phyloP scores from a whole-genome alignment of 2,113 vertebrate genomes.

The Chloroceryle aenea region DNA sequence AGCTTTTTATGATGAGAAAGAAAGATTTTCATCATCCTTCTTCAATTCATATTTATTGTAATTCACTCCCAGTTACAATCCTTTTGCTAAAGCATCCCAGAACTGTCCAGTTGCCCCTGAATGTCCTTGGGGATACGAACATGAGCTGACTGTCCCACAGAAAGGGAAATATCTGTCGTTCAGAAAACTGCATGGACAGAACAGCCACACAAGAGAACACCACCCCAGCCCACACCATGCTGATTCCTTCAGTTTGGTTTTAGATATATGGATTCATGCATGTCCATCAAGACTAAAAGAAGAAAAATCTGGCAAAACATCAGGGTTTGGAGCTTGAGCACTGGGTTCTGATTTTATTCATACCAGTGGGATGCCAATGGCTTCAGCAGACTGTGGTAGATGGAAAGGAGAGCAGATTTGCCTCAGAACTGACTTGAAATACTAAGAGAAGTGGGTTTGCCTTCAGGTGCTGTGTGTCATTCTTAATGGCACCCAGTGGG shows the following conservation, averaged over 20 bases:
- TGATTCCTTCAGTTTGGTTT: neutral
- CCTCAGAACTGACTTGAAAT: neutral
- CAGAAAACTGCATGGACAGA: neutral
- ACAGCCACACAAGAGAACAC: fast-evolving
- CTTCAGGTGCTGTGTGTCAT: neutral
- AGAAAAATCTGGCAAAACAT: neutral
- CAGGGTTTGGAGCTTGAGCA: fast-evolving
- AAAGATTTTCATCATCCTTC: neutral
- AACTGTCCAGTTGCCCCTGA: neutral
- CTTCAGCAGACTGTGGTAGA: neutral
- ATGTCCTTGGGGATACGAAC: neutral
- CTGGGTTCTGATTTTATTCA: neutral
- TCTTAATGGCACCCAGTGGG: neutral
- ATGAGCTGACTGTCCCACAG: neutral
- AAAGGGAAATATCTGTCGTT: neutral
- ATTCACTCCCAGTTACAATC: neutral
- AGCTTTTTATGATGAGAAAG: neutral
- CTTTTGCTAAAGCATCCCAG: neutral
- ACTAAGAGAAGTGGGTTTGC: neutral
- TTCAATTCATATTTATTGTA: neutral
- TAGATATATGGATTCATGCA: neutral
- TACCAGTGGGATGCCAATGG: neutral
- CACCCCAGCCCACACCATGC: fast-evolving
- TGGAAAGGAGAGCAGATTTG: neutral
- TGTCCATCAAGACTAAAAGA: neutral